Evolutionary conservation across 2,113 vertebrate species (phyloP).

Genomic region (Cisticola juncidis): DNA sequence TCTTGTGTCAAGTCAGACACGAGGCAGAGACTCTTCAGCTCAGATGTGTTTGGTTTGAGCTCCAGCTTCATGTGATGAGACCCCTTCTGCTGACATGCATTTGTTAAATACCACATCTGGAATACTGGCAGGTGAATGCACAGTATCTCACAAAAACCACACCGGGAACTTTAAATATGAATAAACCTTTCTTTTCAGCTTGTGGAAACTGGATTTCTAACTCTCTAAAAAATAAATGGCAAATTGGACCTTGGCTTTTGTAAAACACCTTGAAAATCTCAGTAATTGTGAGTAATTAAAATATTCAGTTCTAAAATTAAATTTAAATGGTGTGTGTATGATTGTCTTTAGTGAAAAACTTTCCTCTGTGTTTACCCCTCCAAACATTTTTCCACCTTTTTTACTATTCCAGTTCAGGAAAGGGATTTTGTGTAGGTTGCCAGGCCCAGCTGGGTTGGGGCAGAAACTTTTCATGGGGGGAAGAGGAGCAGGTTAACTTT

Average conservation of each 20-base stretch:
- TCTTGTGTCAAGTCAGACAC: not conserved
- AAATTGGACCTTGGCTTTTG: not conserved
- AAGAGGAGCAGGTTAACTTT: not conserved
- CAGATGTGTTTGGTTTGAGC: not conserved
- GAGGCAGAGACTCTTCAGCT: not conserved
- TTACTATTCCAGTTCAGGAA: not conserved
- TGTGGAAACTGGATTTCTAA: not conserved
- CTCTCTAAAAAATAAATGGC: not conserved
- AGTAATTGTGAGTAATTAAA: not conserved
- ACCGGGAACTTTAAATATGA: not conserved
- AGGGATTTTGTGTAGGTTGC: not conserved
- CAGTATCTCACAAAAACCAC: not conserved
- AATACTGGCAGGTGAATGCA: not conserved
- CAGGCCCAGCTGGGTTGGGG: not conserved
- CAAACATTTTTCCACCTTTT: not conserved
- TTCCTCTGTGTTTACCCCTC: not conserved
- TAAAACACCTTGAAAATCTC: not conserved
- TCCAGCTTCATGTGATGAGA: not conserved
- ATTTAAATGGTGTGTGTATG: not conserved
- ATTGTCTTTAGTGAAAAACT: not conserved
- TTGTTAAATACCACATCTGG: not conserved
- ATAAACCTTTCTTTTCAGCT: not conserved
- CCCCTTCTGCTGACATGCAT: not conserved
- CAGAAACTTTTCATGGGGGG: not conserved
- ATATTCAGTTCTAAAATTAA: not conserved